Conservation (phyloP, 35 echinoderm and acorn worm genomes). For the Ophiothrix spiculata region DNA sequence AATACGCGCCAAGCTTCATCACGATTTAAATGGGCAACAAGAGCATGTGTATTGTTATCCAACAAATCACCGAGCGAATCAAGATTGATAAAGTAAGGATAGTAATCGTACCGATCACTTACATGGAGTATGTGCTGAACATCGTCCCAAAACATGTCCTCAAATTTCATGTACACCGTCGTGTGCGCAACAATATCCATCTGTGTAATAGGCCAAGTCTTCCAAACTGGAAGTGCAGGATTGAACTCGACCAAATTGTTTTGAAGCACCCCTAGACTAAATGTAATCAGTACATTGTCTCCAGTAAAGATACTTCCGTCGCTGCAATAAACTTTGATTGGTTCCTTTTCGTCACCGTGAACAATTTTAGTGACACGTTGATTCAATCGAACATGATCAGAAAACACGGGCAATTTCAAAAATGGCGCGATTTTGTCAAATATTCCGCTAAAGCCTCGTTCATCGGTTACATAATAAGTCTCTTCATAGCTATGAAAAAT, state of each 20-base stretch:
- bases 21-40: constrained; percentile 9
- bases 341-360: constrained; percentile 2
- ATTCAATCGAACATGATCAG: constrained; percentile 20
- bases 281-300: constrained; percentile 26
- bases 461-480: constrained; percentile 6
- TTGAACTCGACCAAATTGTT: constrained; percentile 27
- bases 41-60: constrained; percentile 4
- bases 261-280: constrained; percentile 40
- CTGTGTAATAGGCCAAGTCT: constrained; percentile 6
- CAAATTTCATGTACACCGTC: constrained; percentile 37
- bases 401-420: neutral
- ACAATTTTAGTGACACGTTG: constrained; percentile 26
- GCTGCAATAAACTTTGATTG: constrained; percentile 10
- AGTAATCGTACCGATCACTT: constrained; percentile 10
- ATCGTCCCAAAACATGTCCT: constrained; percentile 41
- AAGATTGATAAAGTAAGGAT: constrained; percentile 39
- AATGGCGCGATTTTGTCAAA: neutral
- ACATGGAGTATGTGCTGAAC: constrained; percentile 12
- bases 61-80: constrained; percentile 11
- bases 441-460: neutral
- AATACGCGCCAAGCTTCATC: constrained; percentile 37
- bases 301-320: constrained; percentile 19
- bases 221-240: constrained; percentile 52
- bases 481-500: neutral
- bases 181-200: constrained; percentile 10